A percentile compares a stretch with the other conserved stretches of the same genome.
phyloP scores from a whole-genome alignment of 2,113 vertebrate species.

The Dicaeum eximium region DNA sequence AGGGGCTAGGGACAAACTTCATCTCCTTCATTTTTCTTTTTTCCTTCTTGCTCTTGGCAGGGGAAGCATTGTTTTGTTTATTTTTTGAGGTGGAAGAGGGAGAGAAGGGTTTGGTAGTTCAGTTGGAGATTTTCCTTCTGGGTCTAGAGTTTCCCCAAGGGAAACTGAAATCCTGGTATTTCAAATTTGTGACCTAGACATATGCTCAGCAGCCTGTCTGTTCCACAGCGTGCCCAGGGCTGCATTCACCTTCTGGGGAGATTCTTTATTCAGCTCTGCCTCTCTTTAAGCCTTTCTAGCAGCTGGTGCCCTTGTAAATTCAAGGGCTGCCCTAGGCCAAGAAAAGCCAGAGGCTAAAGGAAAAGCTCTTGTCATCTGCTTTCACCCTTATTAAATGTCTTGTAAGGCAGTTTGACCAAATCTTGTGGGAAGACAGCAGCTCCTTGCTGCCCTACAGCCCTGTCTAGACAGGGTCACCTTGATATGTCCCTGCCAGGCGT shows the following conservation, averaged over 20 bases:
- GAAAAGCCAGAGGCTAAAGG: conserved; percentile 6
- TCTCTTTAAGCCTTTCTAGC: conserved; percentile 15
- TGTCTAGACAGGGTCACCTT: conserved; percentile 2
- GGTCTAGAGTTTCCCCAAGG: not conserved
- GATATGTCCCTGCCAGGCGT: not conserved
- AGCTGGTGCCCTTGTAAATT: conserved; percentile 42
- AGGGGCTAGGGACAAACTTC: not conserved
- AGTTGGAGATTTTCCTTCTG: not conserved
- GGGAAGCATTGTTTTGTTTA: not conserved
- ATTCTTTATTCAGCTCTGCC: not conserved
- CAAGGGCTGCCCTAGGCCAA: not conserved
- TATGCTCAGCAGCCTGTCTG: not conserved
- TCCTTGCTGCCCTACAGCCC: not conserved
- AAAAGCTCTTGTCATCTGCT: conserved; percentile 15
- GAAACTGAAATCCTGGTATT: not conserved
- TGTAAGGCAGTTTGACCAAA: not conserved
- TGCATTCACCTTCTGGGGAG: not conserved
- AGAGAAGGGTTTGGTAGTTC: not conserved
- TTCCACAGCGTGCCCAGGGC: not conserved
- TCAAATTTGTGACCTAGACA: not conserved
- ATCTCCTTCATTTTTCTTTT: not conserved
- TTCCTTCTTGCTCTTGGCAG: not conserved
- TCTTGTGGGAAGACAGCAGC: not conserved
- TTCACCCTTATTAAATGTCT: conserved; percentile 2
- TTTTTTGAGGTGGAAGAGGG: accelerated